Evolutionary conservation across 2,113 vertebrate species (phyloP).

Genomic region (Morphnarchus princeps): DNA sequence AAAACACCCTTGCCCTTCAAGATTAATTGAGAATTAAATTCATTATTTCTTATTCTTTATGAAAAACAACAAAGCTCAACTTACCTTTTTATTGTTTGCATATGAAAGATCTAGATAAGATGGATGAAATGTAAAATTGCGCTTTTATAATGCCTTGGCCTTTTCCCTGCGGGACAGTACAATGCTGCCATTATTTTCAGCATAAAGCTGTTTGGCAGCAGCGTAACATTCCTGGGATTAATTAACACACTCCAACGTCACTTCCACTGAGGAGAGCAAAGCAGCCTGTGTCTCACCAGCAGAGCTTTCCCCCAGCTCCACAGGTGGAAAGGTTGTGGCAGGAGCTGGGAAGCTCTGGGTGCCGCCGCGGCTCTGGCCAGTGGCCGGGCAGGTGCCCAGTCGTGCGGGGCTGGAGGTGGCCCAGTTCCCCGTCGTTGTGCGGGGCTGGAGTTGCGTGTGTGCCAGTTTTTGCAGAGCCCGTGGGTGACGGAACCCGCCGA

Average conservation of each 20-base stretch:
- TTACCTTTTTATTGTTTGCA: not conserved
- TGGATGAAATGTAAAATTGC: not conserved
- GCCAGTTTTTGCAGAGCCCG: not conserved
- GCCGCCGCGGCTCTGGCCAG: not conserved
- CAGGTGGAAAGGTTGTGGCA: not conserved
- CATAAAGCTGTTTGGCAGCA: not conserved
- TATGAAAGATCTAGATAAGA: not conserved
- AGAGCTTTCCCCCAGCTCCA: not conserved
- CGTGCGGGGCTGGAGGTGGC: not conserved
- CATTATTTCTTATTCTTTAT: not conserved
- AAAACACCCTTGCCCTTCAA: not conserved
- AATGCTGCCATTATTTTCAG: not conserved
- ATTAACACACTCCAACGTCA: accelerated
- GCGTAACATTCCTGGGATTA: not conserved
- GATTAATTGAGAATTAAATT: not conserved
- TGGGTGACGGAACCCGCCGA: not conserved
- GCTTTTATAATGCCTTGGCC: not conserved
- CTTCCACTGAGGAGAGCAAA: not conserved
- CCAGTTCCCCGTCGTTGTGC: no score
- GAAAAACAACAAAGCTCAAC: not conserved
- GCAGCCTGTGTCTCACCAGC: not conserved
- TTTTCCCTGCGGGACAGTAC: not conserved
- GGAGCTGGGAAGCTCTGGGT: not conserved
- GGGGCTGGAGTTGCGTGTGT: not conserved
- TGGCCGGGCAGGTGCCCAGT: not conserved